These are phyloP conservation scores for Euura lappo DNA, from an alignment of 1,140 invertebrate species.

Conservation along the genomic window DNA sequence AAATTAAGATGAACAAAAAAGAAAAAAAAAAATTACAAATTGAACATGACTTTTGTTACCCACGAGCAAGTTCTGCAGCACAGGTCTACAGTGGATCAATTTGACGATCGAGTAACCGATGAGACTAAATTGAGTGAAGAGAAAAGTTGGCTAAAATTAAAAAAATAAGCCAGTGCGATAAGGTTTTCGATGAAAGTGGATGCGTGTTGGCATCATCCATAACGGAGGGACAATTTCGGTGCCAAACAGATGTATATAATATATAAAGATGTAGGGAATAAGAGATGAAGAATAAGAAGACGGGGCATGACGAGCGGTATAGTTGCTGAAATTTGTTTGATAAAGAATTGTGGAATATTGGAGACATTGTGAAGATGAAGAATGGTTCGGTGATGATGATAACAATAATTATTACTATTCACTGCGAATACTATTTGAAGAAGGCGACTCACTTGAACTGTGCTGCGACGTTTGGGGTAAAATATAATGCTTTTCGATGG, in stretches of 20 bases:
- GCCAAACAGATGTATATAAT: conserved; percentile 59
- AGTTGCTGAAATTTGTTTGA: neutral
- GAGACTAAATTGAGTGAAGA: conserved; percentile 20
- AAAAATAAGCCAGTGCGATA: conserved; percentile 17
- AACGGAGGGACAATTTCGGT: conserved; percentile 44
- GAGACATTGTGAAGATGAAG: neutral
- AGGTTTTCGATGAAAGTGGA: conserved; percentile 12
- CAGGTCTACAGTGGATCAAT: conserved; percentile 37
- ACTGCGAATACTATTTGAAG: neutral
- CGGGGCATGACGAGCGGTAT: neutral
- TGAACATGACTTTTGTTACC: neutral
- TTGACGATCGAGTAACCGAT: conserved; percentile 20
- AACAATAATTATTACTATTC: neutral
- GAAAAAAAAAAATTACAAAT: neutral
- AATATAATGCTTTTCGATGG: conserved; percentile 21
- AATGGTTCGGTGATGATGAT: neutral
- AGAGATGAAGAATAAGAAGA: neutral
- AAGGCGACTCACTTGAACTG: conserved; percentile 39
- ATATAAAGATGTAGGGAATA: conserved; percentile 27
- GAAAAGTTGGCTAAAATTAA: conserved; percentile 10
- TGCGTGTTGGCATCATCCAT: conserved; percentile 31
- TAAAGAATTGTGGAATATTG: neutral
- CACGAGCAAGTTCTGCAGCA: conserved; percentile 39
- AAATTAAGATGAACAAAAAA: too few relatives aligned
- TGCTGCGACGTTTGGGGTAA: conserved; percentile 40